Conservation (phyloP, 2,113 vertebrate species). For the Hemibagrus wyckioides region DNA sequence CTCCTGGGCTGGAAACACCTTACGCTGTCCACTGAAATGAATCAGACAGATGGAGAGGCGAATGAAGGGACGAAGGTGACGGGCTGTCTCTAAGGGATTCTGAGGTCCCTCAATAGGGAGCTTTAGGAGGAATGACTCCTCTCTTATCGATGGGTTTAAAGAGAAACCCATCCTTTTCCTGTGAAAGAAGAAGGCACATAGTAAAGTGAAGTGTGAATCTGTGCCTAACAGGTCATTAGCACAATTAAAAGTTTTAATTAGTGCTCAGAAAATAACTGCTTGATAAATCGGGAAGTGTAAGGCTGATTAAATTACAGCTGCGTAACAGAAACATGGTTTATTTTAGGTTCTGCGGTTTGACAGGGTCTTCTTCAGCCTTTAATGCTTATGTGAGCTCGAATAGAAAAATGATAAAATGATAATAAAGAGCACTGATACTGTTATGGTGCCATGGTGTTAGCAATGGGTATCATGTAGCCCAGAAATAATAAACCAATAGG, state of each 20-base stretch:
- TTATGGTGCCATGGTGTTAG: background rate
- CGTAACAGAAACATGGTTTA: background rate
- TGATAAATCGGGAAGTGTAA: slow-evolving; percentile 16
- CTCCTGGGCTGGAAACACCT: slow-evolving; percentile 46
- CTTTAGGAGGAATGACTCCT: background rate
- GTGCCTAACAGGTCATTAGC: slow-evolving; percentile 37
- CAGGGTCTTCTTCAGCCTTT: background rate
- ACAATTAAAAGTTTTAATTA: slow-evolving; percentile 48
- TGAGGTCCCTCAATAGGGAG: background rate
- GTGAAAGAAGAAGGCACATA: slow-evolving; percentile 26
- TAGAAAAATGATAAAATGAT: slow-evolving; percentile 4
- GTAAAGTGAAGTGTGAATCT: background rate
- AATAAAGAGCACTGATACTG: background rate
- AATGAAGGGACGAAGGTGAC: slow-evolving; percentile 36
- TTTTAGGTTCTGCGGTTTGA: slow-evolving; percentile 13
- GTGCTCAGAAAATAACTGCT: slow-evolving; percentile 30
- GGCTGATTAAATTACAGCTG: slow-evolving; percentile 11
- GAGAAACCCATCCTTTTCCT: slow-evolving; percentile 3
- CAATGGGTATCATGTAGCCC: background rate
- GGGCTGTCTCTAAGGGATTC: slow-evolving; percentile 27
- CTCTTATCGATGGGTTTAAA: slow-evolving; percentile 20
- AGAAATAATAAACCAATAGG: background rate
- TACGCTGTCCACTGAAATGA: slow-evolving; percentile 25
- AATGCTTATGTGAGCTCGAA: background rate
- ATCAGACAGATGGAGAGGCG: slow-evolving; percentile 25